phyloP scores from a whole-genome alignment of 2,113 vertebrate genomes.

The Brachyistius frenatus region DNA sequence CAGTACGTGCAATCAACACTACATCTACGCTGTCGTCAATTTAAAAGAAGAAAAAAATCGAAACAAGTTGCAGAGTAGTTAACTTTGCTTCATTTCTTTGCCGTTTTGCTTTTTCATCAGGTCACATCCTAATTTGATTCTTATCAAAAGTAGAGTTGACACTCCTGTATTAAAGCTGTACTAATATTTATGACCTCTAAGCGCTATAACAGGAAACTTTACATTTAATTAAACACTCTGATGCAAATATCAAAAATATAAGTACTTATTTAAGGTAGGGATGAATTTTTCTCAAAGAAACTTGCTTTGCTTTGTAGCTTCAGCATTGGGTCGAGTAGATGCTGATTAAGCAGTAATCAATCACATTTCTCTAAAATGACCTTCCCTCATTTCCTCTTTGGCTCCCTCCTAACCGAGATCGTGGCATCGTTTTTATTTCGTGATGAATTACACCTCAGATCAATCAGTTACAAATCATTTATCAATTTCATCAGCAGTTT shows the following conservation, averaged over 20 bases:
- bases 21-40: not conserved
- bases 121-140: constrained; percentile 10
- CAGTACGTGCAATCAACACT: constrained; percentile 38
- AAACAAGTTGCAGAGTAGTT: not conserved
- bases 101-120: not conserved
- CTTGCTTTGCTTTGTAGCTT: not conserved
- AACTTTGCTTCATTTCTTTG: not conserved
- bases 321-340: not conserved
- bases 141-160: constrained; percentile 18
- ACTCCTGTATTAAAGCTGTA: not conserved
- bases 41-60: not conserved
- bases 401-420: too few species aligned
- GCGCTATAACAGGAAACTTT: not conserved
- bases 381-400: not conserved
- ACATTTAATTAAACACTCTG: too few species aligned
- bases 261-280: too few species aligned
- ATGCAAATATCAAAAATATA: too few species aligned
- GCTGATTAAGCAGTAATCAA: not conserved
- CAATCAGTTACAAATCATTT: constrained; percentile 7
- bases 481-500: constrained; percentile 50
- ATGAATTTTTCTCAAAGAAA: too few species aligned
- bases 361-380: not conserved
- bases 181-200: not conserved
- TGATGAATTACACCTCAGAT: not conserved
- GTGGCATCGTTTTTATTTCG: not conserved